phyloP scores from a whole-genome alignment of 2,113 vertebrate species.

The Caloenas nicobarica region DNA sequence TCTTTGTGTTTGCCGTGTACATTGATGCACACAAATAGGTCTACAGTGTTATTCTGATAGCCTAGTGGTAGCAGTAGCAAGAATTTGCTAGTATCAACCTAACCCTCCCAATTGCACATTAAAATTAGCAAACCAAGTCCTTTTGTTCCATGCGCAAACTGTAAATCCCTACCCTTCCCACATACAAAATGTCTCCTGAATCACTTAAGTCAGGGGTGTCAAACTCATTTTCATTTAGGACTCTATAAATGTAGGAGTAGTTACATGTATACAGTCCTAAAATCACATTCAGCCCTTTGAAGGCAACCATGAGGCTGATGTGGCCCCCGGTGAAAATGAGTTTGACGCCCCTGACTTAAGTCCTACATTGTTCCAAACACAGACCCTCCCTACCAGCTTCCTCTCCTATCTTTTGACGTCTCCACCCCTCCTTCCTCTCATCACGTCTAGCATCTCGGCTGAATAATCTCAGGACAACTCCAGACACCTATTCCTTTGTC shows the following conservation, averaged over 20 bases:
- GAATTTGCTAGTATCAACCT: not conserved
- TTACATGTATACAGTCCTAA: too few relatives aligned
- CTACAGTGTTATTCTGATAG: not conserved
- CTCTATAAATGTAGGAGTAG: too few relatives aligned
- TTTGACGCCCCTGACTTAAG: not conserved
- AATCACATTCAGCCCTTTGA: too few relatives aligned
- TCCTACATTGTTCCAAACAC: not conserved
- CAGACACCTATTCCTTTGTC: not conserved
- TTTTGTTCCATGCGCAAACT: not conserved
- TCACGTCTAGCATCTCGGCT: fast-evolving
- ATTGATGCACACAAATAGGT: not conserved
- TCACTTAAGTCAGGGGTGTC: too few relatives aligned
- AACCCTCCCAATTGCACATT: not conserved
- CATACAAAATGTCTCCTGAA: not conserved
- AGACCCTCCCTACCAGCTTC: not conserved
- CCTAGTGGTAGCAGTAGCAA: not conserved
- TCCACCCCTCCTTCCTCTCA: not conserved
- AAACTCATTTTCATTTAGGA: too few relatives aligned
- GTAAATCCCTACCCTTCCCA: not conserved
- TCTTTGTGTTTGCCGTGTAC: not conserved
- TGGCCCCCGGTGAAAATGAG: too few relatives aligned
- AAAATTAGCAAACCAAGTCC: not conserved
- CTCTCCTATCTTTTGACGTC: not conserved
- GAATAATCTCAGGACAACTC: not conserved
- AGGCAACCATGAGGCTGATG: too few relatives aligned